Conservation (phyloP, 2,888 invertebrate genomes). For the Holacanthella duospinosa region DNA sequence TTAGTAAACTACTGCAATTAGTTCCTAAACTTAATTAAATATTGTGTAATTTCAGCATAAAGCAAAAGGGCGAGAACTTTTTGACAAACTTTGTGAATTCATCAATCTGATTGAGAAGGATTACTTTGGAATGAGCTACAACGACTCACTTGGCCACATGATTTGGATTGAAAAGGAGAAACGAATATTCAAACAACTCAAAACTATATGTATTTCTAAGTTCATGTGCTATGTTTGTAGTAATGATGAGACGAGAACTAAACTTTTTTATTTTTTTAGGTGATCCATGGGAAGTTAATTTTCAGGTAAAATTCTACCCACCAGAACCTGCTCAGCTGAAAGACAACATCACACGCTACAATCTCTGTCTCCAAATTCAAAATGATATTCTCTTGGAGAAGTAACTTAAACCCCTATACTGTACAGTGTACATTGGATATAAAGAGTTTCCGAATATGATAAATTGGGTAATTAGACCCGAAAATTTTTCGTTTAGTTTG, state of each 20-base stretch:
- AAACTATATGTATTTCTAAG: constrained; percentile 54
- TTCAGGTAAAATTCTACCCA: constrained; percentile 98
- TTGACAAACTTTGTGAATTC: constrained; percentile 79
- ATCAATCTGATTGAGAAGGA: constrained; percentile 88
- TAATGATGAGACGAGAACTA: not conserved
- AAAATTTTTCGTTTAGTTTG: too few relatives aligned
- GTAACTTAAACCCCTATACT: too few relatives aligned
- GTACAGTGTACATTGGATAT: too few relatives aligned
- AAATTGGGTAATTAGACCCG: not conserved
- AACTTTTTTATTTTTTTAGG: constrained; percentile 44
- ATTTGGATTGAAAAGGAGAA: constrained; percentile 89
- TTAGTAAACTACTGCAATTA: too few relatives aligned
- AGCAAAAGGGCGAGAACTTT: constrained; percentile 75
- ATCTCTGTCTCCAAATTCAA: constrained; percentile 85
- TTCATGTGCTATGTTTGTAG: not conserved
- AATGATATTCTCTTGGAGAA: constrained; percentile 54
- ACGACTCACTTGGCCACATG: constrained; percentile 68
- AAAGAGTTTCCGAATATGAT: too few relatives aligned
- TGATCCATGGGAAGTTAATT: constrained; percentile 85
- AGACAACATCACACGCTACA: constrained; percentile 85
- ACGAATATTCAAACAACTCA: constrained; percentile 78
- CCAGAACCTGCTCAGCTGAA: constrained; percentile 92
- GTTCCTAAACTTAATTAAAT: constrained; percentile 1
- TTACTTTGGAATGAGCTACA: constrained; percentile 85
- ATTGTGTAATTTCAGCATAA: constrained; percentile 60